phyloP scores from a whole-genome alignment of 2,113 vertebrate species.

The Blennius ocellaris region DNA sequence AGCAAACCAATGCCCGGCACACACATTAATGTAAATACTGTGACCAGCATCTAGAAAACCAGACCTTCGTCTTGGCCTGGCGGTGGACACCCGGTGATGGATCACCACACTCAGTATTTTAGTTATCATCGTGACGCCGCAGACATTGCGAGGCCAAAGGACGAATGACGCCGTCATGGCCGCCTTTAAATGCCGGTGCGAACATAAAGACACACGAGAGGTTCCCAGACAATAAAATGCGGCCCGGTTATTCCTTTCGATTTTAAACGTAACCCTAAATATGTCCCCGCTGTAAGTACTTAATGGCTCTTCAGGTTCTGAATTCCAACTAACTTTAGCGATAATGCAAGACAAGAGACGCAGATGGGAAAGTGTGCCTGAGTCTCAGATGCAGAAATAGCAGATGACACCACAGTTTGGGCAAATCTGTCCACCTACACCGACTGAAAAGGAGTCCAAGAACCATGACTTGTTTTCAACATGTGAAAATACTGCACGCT shows the following conservation, averaged over 20 bases:
- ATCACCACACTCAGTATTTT: conserved; percentile 14
- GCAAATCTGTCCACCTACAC: conserved; percentile 32
- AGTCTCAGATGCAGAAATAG: conserved; percentile 4
- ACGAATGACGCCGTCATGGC: conserved; percentile 21
- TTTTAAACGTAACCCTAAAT: not conserved
- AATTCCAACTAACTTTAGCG: not conserved
- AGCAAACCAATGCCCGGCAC: not conserved
- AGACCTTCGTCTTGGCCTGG: not conserved
- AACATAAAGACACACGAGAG: conserved; percentile 28
- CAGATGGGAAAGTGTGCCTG: not conserved
- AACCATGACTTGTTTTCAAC: conserved; percentile 6
- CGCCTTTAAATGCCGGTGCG: conserved; percentile 51
- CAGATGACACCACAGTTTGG: conserved; percentile 16
- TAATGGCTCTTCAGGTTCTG: too few species aligned
- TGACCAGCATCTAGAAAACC: too few species aligned
- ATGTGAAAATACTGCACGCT: not conserved
- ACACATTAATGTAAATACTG: conserved; percentile 15
- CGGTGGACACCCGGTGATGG: conserved; percentile 3
- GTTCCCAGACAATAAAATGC: conserved; percentile 20
- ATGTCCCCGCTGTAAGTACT: not conserved
- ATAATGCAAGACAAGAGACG: conserved; percentile 7
- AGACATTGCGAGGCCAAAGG: not conserved
- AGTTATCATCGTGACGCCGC: conserved; percentile 32
- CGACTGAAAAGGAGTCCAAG: conserved; percentile 5
- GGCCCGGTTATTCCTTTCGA: conserved; percentile 10